Conservation (phyloP, 2,888 invertebrate genomes). For the Eristalinus aeneus region DNA sequence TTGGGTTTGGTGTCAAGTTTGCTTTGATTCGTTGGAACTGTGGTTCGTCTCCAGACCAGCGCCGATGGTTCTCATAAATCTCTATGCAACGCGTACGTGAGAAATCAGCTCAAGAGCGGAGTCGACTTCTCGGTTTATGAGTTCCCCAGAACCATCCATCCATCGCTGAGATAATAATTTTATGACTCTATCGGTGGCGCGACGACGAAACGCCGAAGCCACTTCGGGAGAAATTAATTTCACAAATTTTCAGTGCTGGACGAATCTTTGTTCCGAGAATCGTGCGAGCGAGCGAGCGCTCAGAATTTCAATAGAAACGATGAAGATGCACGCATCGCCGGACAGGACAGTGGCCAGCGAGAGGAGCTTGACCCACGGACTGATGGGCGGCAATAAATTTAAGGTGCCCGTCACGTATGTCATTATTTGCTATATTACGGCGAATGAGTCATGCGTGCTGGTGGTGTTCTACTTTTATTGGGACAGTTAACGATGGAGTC, state of each 20-base stretch:
- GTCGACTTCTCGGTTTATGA: conserved; percentile 18
- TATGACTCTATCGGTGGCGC: conserved; percentile 46
- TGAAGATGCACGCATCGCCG: neutral
- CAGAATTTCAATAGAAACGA: conserved; percentile 45
- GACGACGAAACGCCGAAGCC: neutral
- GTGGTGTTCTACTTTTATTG: conserved; percentile 40
- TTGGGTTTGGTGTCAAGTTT: conserved; percentile 66
- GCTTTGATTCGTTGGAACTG: conserved; percentile 55
- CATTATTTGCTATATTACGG: conserved; percentile 66
- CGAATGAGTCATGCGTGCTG: conserved; percentile 61
- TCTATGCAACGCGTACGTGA: conserved; percentile 30
- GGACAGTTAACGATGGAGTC: conserved; percentile 56
- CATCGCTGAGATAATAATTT: conserved; percentile 48
- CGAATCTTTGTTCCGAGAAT: conserved; percentile 44
- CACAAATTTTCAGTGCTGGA: conserved; percentile 39
- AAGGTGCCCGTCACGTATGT: conserved; percentile 65
- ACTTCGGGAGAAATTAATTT: conserved; percentile 61
- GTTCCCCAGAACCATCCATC: conserved; percentile 43
- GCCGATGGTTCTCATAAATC: conserved; percentile 46
- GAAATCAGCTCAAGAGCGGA: conserved; percentile 11
- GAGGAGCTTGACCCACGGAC: conserved; percentile 34
- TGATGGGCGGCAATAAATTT: conserved; percentile 67
- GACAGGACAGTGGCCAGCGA: neutral
- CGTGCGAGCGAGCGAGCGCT: neutral
- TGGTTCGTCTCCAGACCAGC: conserved; percentile 26